These are phyloP conservation scores for Patiria miniata DNA, from an alignment of 35 echinoderm and acorn worm genomes.

Conservation along the genomic window DNA sequence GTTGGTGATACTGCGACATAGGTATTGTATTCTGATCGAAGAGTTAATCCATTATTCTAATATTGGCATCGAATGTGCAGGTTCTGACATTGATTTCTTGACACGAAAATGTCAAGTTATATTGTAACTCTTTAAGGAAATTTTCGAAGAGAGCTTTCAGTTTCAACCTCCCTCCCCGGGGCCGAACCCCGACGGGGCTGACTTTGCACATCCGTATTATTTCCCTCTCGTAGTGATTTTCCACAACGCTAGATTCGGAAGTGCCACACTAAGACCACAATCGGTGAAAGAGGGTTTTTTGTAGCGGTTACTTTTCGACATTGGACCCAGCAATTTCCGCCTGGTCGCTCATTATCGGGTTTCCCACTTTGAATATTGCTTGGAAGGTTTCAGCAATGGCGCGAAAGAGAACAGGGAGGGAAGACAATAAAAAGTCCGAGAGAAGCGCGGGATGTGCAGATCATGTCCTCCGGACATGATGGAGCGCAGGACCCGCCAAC, in stretches of 20 bases:
- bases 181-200: not conserved
- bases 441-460: not conserved
- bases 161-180: not conserved
- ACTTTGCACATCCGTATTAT: slow-evolving; percentile 4
- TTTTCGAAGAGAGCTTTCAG: not conserved
- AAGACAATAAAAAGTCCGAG: not conserved
- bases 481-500: slow-evolving; percentile 12
- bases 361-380: slow-evolving; percentile 17
- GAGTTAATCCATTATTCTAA: not conserved
- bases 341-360: slow-evolving; percentile 18
- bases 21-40: not conserved
- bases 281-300: slow-evolving; percentile 15
- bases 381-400: not conserved
- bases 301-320: not conserved
- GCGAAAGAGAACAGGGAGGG: not conserved
- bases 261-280: not conserved
- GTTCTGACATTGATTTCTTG: not conserved
- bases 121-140: not conserved
- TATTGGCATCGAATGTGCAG: not conserved
- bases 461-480: not conserved
- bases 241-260: not conserved
- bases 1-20: not conserved
- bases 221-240: not conserved
- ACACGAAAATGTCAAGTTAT: not conserved
- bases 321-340: slow-evolving; percentile 11